Base-by-base conservation (phyloP, 2,797 vertebrate genomes). In the Rhabdomys pumilio region DNA sequence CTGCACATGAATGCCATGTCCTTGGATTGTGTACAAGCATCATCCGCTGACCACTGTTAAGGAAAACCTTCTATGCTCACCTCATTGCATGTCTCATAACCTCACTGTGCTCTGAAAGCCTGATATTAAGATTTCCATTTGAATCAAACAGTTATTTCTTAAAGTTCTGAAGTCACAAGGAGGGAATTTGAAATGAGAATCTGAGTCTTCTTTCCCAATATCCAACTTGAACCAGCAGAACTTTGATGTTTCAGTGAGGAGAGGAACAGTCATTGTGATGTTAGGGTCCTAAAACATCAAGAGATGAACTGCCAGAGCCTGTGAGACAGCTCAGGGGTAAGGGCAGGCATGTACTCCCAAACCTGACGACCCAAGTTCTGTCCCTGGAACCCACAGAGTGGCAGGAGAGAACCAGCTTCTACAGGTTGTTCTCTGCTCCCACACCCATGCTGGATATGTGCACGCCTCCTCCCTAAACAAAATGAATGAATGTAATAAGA, bases 161-260 rank as follows among this genome's bases (percentile, higher is more conserved):
- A 84, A 94, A 14, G 31, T 44, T 92, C 53, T 84, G 5, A 89
- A 92, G 53, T 6, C 75, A 61, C 0, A 82, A 81, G 57, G 91
- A 76, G 22, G 10, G 91, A 75, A 22, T 81, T 90, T 94, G 83
- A 89, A 88, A 63, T 97, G 93, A 76, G 79, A 93, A 84, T 57
- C n/a, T 89, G 20, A 76, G 14, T 90, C 47, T 89, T 77, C 4
- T 94, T 97, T 94, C 55, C 86, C 91, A 91, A 91, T 82, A 89
- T 53, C n/a, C 53, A 77, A 89, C 72, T 81, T 53, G 24, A 93
- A 5, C 75, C 55, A 82, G 12, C 53, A 93, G 77, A 95, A 85
- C 17, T 80, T 77, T 17, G 9, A 47, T 79, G 12, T 81, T 95
- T 94, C 38, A 95, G 94, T 93, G 55, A 10, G 72, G 75, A 89